phyloP scores from a whole-genome alignment of 2,113 vertebrate genomes.

The Chaetops frenatus region DNA sequence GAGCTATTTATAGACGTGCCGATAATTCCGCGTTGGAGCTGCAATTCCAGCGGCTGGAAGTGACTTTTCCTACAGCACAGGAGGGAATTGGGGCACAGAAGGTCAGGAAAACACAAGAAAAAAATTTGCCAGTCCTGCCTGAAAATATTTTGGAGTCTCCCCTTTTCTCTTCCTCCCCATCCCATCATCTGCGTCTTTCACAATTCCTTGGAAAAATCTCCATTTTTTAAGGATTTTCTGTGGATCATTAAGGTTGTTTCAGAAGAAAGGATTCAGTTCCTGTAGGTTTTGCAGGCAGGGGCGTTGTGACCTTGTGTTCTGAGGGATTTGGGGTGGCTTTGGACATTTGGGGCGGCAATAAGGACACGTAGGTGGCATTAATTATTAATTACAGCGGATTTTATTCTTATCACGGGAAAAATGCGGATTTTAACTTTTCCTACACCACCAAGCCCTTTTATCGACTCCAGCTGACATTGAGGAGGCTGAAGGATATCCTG shows the following conservation, averaged over 20 bases:
- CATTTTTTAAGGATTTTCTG: background rate
- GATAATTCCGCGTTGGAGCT: background rate
- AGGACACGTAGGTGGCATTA: accelerated
- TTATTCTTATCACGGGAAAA: background rate
- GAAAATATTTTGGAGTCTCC: background rate
- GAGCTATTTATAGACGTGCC: background rate
- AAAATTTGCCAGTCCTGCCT: background rate
- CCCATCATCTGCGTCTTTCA: background rate
- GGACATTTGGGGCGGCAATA: background rate
- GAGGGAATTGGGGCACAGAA: background rate
- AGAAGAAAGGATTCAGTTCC: background rate
- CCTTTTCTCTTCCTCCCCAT: background rate
- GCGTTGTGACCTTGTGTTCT: accelerated
- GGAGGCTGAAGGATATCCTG: background rate
- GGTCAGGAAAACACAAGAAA: accelerated
- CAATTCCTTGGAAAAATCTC: background rate
- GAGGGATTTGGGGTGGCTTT: background rate
- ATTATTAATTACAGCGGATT: background rate
- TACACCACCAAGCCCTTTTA: background rate
- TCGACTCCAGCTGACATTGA: background rate
- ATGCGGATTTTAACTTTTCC: background rate
- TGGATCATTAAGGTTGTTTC: background rate
- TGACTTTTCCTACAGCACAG: background rate
- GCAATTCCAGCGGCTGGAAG: background rate
- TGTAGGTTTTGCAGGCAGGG: background rate